phyloP scores from a whole-genome alignment of 2,113 vertebrate genomes.

The Tychaedon coryphoeus region DNA sequence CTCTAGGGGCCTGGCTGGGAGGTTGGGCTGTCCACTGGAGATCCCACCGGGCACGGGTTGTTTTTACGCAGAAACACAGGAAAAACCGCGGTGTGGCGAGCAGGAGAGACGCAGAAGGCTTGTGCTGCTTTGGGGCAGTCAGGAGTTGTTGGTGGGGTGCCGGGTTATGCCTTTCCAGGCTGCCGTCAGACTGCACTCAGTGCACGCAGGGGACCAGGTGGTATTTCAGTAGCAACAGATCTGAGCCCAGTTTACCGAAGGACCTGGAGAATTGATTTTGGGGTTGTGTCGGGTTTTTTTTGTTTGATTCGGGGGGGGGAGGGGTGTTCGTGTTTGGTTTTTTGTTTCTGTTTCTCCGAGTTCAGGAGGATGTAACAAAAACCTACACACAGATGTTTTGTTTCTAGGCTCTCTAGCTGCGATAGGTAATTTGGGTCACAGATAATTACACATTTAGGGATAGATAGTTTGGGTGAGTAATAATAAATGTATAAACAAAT shows the following conservation, averaged over 20 bases:
- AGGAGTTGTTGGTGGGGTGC: rapidly evolving
- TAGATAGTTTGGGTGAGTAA: background rate
- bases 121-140: rapidly evolving
- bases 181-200: rapidly evolving
- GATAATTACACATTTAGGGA: background rate
- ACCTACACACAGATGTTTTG: background rate
- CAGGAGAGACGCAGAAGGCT: background rate
- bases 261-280: background rate
- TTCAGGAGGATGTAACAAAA: background rate
- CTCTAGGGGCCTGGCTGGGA: background rate
- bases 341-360: background rate
- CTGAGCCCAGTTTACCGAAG: rapidly evolving
- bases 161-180: background rate
- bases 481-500: background rate
- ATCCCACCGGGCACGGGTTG: too few relatives aligned
- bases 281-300: too few relatives aligned
- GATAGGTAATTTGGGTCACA: background rate
- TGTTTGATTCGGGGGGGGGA: background rate
- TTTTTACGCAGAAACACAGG: rapidly evolving
- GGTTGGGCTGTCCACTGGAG: rapidly evolving
- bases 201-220: rapidly evolving
- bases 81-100: rapidly evolving
- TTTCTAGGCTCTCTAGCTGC: background rate
- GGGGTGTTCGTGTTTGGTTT: background rate
- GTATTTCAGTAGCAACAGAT: rapidly evolving